A percentile compares a stretch with the other conserved stretches of the same genome.
These are phyloP conservation scores for Melieria crassipennis DNA, from an alignment of 2,888 invertebrate species.

Conservation along the genomic window DNA sequence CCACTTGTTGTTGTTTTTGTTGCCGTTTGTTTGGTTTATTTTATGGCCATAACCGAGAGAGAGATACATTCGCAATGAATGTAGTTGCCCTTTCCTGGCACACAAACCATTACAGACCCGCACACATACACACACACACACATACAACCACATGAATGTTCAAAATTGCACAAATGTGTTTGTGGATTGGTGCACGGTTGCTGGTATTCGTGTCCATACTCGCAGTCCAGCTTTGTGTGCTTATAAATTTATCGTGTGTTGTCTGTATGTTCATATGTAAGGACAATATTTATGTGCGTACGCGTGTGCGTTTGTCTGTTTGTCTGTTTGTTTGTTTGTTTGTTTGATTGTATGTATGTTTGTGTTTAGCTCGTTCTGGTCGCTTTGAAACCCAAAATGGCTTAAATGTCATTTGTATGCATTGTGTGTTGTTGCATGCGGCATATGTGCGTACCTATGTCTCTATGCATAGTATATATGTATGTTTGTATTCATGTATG, in stretches of 20 bases:
- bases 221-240: neutral
- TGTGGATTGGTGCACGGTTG: no score
- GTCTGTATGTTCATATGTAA: neutral
- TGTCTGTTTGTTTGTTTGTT: conserved; percentile 30
- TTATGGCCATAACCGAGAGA: conserved; percentile 58
- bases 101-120: neutral
- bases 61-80: conserved; percentile 25
- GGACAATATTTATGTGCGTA: neutral
- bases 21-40: conserved; percentile 61
- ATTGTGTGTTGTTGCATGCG: conserved; percentile 56
- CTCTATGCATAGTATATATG: conserved; percentile 27
- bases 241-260: neutral
- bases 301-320: conserved; percentile 20
- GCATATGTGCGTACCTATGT: conserved; percentile 1
- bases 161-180: no score
- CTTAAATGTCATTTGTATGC: conserved; percentile 62
- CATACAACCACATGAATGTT: conserved; percentile 5
- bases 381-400: conserved; percentile 47
- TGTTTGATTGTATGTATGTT: conserved; percentile 37
- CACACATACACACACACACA: conserved; percentile 3
- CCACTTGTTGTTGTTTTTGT: no score
- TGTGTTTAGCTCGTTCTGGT: conserved; percentile 37
- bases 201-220: no score
- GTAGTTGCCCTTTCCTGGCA: conserved; percentile 20
- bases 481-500: conserved; percentile 6